Base-by-base conservation (phyloP, 2,113 vertebrate species). In the Geococcyx californianus region DNA sequence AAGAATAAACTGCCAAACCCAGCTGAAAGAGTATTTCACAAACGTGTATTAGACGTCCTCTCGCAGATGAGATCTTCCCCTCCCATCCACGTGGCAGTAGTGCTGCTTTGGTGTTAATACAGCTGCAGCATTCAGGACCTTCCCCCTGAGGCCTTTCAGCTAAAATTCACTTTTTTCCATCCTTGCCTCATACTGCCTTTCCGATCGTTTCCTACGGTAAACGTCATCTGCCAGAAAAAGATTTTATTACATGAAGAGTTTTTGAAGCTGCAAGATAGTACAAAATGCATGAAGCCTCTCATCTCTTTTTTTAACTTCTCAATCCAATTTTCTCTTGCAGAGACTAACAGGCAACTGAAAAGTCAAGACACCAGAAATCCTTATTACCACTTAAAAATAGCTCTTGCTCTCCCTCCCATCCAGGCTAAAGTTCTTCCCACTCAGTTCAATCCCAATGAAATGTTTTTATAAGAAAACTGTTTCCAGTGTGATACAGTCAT, bases 141-240 rank as follows among this genome's bases (percentile, higher is more conserved):
- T 98, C 89, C 96, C 89, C 88, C 93, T 90, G 95, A 84, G 60
- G 93, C 13, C 51, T 70, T 67, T 82, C 80, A 82, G 87, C 93
- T 93, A 94, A 82, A 95, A 95, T 89, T 95, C 96, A 38, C 68
- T 97, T 69, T 98, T 97, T 64, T 98, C 89, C 77, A 98, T 95
- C 87, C 96, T 99, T 74, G 89, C 96, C 94, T 99, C 95, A 28
- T 99, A 98, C 58, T 95, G 96, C 78, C 99, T 98, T 83, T 99
- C 99, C 26, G 99, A 99, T 33, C 54, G 97, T 93, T 99, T 99
- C 97, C 99, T 99, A 81, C 99, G 97, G 98, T 99, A 99, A 95
- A 99, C 99, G 42, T 99, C 99, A 98, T 99, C 99, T 99, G 97
- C 72, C 92, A 92, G 80, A 92, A 94, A 96, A 94, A 97, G n/a